phyloP scores from a whole-genome alignment of 2,113 vertebrate genomes.

The Tympanuchus pallidicinctus region DNA sequence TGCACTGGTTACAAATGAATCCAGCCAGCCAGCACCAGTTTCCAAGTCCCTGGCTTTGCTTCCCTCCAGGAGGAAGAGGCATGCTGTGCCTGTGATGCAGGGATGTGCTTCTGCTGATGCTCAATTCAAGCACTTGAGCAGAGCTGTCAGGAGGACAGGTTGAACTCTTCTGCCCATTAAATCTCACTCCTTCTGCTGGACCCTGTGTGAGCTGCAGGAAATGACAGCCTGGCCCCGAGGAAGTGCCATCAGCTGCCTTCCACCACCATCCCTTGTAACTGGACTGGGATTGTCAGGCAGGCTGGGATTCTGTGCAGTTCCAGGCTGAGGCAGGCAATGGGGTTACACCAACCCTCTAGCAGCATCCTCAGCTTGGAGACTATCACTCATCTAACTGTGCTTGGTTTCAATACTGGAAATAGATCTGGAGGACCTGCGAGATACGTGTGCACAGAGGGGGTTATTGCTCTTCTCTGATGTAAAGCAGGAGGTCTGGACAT shows the following conservation, averaged over 20 bases:
- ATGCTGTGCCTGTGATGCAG: background rate
- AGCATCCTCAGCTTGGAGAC: background rate
- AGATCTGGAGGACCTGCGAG: background rate
- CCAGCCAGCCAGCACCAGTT: background rate
- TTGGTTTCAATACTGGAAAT: background rate
- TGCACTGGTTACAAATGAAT: background rate
- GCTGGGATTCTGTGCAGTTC: background rate
- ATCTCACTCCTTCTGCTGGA: background rate
- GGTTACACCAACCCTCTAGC: background rate
- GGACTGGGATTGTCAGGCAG: background rate
- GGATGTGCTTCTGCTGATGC: background rate
- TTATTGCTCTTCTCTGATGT: background rate
- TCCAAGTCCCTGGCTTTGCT: background rate
- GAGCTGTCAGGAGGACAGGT: background rate
- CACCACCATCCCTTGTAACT: background rate
- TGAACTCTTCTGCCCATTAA: background rate
- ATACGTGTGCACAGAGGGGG: background rate
- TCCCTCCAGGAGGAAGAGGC: background rate
- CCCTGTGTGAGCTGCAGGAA: background rate
- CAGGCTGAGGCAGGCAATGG: background rate
- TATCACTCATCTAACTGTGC: rapidly evolving
- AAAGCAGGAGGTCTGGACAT: background rate
- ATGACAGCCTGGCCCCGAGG: background rate
- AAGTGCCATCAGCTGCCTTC: background rate
- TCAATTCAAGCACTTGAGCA: rapidly evolving